These are phyloP conservation scores for Pogonognathellus flavescens DNA, from an alignment of 1,140 invertebrate species.

Conservation along the genomic window DNA sequence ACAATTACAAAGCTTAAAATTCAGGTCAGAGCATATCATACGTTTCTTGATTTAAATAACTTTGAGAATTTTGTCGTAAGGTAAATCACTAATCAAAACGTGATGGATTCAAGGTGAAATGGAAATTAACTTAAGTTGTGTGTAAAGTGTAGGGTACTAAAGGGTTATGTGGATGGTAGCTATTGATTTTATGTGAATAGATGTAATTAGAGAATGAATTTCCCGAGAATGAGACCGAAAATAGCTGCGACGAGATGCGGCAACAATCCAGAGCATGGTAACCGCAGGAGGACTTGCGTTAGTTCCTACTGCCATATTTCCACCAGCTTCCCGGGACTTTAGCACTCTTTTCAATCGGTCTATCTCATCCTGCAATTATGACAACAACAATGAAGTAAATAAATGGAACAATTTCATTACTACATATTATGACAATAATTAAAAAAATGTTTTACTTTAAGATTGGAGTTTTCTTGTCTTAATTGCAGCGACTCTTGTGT, in stretches of 20 bases:
- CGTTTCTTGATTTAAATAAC: neutral
- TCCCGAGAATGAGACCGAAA: slow-evolving; percentile 72
- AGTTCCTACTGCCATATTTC: slow-evolving; percentile 65
- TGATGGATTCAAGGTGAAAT: neutral
- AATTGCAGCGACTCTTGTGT: slow-evolving; percentile 52
- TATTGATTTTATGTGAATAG: slow-evolving; percentile 27
- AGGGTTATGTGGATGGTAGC: slow-evolving; percentile 38
- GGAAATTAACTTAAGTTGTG: neutral
- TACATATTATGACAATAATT: slow-evolving; percentile 64
- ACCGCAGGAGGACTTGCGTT: slow-evolving; percentile 66
- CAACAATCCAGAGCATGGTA: slow-evolving; percentile 70
- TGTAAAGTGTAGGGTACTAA: slow-evolving; percentile 24
- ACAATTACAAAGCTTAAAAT: slow-evolving; percentile 33
- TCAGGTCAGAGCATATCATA: neutral
- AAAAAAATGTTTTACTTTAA: slow-evolving; percentile 52
- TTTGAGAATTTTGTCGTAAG: slow-evolving; percentile 19
- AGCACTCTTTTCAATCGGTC: slow-evolving; percentile 64
- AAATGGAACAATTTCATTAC: slow-evolving; percentile 51
- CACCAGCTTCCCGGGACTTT: slow-evolving; percentile 62
- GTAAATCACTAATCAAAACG: neutral
- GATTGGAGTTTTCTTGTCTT: slow-evolving; percentile 59
- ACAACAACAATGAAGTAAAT: neutral
- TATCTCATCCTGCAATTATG: slow-evolving; percentile 67
- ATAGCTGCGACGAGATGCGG: slow-evolving; percentile 70
- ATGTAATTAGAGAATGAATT: slow-evolving; percentile 71